Evolutionary conservation across 2,888 invertebrate genomes (phyloP).

Genomic region (Odontomyia ornata): DNA sequence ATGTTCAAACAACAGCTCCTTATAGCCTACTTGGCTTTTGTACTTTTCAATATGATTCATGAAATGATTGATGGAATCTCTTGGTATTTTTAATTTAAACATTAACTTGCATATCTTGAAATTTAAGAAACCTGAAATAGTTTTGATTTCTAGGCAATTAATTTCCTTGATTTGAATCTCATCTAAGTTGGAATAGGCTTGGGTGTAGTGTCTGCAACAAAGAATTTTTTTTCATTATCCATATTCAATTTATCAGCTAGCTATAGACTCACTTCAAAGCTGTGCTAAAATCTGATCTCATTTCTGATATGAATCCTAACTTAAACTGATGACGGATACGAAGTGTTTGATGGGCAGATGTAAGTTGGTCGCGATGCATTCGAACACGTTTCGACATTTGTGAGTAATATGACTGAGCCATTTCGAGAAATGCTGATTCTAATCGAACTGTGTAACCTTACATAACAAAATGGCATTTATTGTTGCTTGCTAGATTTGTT

Average conservation of each 20-base stretch:
- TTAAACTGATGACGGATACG: slow-evolving; percentile 97
- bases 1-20: slow-evolving; percentile 91
- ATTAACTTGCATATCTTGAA: slow-evolving; percentile 94
- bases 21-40: slow-evolving; percentile 80
- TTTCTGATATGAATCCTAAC: slow-evolving; percentile 92
- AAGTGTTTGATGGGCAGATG: slow-evolving; percentile 88
- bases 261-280: slow-evolving; percentile 74
- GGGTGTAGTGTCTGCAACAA: slow-evolving; percentile 75
- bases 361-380: slow-evolving; percentile 88
- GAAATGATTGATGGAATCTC: slow-evolving; percentile 96
- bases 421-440: slow-evolving; percentile 93
- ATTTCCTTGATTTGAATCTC: slow-evolving; percentile 90
- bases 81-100: slow-evolving; percentile 87
- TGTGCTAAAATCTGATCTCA: slow-evolving; percentile 87
- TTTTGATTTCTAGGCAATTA: slow-evolving; percentile 92
- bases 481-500: not conserved
- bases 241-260: not conserved
- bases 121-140: slow-evolving; percentile 93
- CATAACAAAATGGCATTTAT: slow-evolving; percentile 24
- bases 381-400: slow-evolving; percentile 87
- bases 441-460: slow-evolving; percentile 74
- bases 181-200: slow-evolving; percentile 89
- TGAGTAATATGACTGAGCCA: slow-evolving; percentile 92
- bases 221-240: slow-evolving; percentile 25
- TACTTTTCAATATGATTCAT: slow-evolving; percentile 91